Evolutionary conservation across 2,113 vertebrate genomes (phyloP).

Genomic region (Zeus faber): DNA sequence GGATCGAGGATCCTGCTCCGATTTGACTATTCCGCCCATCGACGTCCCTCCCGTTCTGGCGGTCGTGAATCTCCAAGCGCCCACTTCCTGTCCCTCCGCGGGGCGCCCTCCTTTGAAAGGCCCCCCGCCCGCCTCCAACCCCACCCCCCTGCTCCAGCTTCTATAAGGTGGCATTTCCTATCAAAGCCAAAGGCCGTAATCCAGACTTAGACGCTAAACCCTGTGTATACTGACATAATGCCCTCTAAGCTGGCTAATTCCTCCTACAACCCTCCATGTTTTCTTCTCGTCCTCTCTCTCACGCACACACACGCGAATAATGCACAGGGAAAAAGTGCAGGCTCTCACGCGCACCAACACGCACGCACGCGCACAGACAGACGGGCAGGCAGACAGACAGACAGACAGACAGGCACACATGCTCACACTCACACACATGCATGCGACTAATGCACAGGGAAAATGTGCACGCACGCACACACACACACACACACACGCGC

Average conservation of each 20-base stretch:
- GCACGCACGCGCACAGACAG: background rate
- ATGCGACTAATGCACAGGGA: constrained; percentile 26
- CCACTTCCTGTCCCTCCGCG: constrained; percentile 52
- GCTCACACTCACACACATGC: background rate
- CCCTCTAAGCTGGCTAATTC: constrained; percentile 74
- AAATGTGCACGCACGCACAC: constrained; percentile 24
- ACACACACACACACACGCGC: constrained; percentile 18
- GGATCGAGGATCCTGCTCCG: no score
- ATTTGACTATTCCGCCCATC: constrained; percentile 57
- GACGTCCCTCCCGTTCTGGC: no score
- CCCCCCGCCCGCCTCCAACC: constrained; percentile 51
- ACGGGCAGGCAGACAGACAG: constrained; percentile 25
- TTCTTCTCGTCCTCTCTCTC: constrained; percentile 32
- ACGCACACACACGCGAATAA: constrained; percentile 23
- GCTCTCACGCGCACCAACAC: constrained; percentile 15
- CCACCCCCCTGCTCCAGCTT: constrained; percentile 51
- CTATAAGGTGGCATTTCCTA: constrained; percentile 71
- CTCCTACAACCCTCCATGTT: constrained; percentile 60
- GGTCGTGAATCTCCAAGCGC: constrained; percentile 51
- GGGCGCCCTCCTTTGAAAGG: constrained; percentile 55
- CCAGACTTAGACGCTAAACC: constrained; percentile 72
- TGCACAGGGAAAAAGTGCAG: no score
- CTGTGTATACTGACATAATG: constrained; percentile 75
- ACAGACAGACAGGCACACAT: background rate
- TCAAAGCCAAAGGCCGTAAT: constrained; percentile 74